A percentile compares a stretch with the other conserved stretches of the same genome.
Evolutionary conservation across 2,888 invertebrate genomes (phyloP).

Genomic region (Caenorhabditis panamensis): DNA sequence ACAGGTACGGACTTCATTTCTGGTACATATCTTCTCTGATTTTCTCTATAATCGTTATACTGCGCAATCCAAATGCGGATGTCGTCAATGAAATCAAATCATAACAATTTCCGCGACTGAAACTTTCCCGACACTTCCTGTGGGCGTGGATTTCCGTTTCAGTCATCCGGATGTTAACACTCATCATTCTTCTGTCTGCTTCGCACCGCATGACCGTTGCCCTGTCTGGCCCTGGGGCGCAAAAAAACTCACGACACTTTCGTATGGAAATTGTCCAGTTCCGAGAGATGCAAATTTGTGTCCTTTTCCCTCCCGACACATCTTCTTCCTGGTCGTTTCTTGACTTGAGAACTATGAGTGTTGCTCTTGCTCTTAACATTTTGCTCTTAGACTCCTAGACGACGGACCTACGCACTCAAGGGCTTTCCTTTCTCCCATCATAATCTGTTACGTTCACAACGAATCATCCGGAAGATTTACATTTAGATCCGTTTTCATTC

Average conservation of each 20-base stretch:
- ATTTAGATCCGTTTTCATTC: background rate
- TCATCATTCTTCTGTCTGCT: constrained; percentile 16
- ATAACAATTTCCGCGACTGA: constrained; percentile 36
- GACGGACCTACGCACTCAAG: background rate
- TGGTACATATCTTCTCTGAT: background rate
- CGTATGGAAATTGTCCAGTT: constrained; percentile 53
- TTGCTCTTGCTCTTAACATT: background rate
- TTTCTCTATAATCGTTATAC: background rate
- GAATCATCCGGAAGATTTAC: background rate
- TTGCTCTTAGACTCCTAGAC: no score
- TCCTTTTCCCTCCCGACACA: constrained; percentile 4
- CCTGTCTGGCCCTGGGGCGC: constrained; percentile 4
- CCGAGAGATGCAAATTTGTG: constrained; percentile 50
- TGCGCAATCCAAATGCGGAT: background rate
- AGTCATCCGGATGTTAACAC: constrained; percentile 25
- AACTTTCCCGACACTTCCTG: constrained; percentile 39
- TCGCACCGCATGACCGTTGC: background rate
- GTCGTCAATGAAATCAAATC: constrained; percentile 29
- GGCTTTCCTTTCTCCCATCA: background rate
- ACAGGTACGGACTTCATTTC: no score
- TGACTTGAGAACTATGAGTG: background rate
- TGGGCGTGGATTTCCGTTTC: constrained; percentile 39
- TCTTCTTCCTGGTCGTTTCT: background rate
- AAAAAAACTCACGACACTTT: constrained; percentile 23
- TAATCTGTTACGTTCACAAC: background rate